These are phyloP conservation scores for Ceyx margarethae DNA, from an alignment of 2,113 vertebrate genomes.

Conservation along the genomic window DNA sequence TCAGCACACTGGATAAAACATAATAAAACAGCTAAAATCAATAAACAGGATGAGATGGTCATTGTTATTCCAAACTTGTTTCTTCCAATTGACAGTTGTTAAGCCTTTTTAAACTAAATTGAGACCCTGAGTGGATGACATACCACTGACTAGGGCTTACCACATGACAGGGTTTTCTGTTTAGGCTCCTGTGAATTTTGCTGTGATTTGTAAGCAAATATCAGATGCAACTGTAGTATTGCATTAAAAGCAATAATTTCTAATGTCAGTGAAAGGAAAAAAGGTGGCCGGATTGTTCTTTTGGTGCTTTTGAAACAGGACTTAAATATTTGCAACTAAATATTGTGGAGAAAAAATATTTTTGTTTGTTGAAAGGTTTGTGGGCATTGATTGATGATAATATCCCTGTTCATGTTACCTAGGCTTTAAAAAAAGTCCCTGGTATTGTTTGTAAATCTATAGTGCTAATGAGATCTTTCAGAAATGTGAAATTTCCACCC, in stretches of 20 bases:
- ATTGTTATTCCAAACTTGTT: conserved; percentile 42
- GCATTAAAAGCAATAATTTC: neutral
- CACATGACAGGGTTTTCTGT: neutral
- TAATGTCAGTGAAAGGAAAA: neutral
- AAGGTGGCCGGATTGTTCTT: neutral
- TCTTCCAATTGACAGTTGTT: conserved; percentile 31
- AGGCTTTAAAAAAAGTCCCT: neutral
- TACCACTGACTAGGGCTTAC: neutral
- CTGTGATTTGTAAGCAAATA: conserved; percentile 14
- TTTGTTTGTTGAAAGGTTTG: neutral
- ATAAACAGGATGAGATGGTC: conserved; percentile 12
- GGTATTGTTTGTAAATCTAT: neutral
- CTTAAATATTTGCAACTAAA: neutral
- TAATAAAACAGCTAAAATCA: conserved; percentile 52
- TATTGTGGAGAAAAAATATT: neutral
- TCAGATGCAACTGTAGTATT: neutral
- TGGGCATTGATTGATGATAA: neutral
- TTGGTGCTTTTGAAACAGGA: neutral
- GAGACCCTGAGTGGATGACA: neutral
- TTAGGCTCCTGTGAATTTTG: neutral
- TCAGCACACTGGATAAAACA: conserved; percentile 29
- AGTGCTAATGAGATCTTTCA: neutral
- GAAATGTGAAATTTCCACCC: neutral
- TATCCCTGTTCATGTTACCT: neutral
- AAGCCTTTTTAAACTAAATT: conserved; percentile 43